These are phyloP conservation scores for Amphiprion ocellaris DNA, from an alignment of 2,113 vertebrate genomes.

Conservation along the genomic window DNA sequence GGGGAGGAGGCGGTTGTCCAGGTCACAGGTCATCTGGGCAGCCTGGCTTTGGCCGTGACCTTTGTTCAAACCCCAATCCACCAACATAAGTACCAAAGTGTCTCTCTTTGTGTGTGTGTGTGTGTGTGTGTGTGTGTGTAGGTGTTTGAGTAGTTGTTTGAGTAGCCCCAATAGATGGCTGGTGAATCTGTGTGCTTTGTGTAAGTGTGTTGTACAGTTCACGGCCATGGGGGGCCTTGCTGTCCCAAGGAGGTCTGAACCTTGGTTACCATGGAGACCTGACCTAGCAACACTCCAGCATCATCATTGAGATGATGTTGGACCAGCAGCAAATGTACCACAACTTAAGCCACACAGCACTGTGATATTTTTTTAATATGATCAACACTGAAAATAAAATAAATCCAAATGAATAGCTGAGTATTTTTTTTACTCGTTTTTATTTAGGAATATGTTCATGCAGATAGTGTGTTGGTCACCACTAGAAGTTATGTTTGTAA, in stretches of 20 bases:
- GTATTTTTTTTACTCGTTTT: not conserved
- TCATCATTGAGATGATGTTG: constrained; percentile 35
- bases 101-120: constrained; percentile 26
- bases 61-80: constrained; percentile 70
- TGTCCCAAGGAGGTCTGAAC: constrained; percentile 56
- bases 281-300: constrained; percentile 33
- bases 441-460: not conserved
- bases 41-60: constrained; percentile 80
- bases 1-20: constrained; percentile 30
- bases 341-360: not conserved
- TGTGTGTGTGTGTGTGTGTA: not conserved
- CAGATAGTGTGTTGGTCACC: constrained; percentile 9
- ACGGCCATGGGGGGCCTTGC: constrained; percentile 67
- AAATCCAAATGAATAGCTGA: not conserved
- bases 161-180: constrained; percentile 4
- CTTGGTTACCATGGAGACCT: constrained; percentile 67
- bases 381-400: not conserved
- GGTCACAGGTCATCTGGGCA: constrained; percentile 76
- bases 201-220: constrained; percentile 50
- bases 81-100: constrained; percentile 40
- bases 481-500: constrained; percentile 43
- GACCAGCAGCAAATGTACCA: not conserved
- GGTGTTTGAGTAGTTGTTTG: constrained; percentile 32
- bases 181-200: constrained; percentile 22
- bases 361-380: not conserved